Conservation (phyloP, 2,888 invertebrate genomes). For the Poecilobothrus nobilitatus region DNA sequence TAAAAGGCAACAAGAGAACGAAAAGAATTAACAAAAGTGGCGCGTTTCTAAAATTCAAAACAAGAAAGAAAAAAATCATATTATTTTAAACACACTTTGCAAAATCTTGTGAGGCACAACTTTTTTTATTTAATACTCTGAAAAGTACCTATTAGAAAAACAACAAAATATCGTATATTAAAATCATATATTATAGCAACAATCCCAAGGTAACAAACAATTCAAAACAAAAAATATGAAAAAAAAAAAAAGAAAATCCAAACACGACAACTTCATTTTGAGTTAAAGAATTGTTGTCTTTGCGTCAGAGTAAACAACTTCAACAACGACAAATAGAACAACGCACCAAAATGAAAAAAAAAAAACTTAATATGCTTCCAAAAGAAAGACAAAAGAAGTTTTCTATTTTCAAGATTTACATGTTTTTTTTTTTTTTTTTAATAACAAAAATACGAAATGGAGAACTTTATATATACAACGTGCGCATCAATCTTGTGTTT, state of each 20-base stretch:
- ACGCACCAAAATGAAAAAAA: background rate
- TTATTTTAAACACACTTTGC: too few species aligned
- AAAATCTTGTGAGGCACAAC: background rate
- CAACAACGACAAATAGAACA: constrained; percentile 4
- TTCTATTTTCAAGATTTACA: background rate
- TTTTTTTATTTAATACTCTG: background rate
- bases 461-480: background rate
- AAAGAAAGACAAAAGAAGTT: background rate
- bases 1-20: background rate
- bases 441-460: background rate
- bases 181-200: background rate
- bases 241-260: background rate
- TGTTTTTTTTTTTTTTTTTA: background rate
- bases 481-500: background rate
- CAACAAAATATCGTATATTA: background rate
- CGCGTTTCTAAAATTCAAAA: background rate
- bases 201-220: background rate
- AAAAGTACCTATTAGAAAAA: background rate
- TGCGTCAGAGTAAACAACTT: constrained; percentile 6
- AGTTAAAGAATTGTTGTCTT: background rate
- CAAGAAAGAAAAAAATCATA: too few species aligned
- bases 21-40: background rate
- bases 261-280: background rate
- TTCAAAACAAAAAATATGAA: background rate
- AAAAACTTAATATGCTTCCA: background rate